Evolutionary conservation across 2,113 vertebrate genomes (phyloP).

Genomic region (Chunga burmeisteri): DNA sequence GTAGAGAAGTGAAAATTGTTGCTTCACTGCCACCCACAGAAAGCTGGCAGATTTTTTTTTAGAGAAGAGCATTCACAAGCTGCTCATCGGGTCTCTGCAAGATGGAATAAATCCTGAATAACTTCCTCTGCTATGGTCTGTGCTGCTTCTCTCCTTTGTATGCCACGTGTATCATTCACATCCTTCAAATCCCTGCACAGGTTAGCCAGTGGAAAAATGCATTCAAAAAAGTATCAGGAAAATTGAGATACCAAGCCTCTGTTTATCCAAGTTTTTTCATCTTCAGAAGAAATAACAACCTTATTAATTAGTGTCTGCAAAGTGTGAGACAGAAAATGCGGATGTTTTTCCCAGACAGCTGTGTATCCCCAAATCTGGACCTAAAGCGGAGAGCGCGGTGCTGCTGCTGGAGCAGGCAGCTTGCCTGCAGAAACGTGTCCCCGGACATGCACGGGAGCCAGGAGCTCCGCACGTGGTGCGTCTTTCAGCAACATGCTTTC

Average conservation of each 20-base stretch:
- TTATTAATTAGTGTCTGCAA: background rate
- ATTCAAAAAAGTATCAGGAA: background rate
- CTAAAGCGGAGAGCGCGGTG: fast-evolving
- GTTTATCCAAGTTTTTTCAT: background rate
- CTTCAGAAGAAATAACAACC: background rate
- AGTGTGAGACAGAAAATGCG: background rate
- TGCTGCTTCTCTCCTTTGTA: background rate
- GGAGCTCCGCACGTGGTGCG: fast-evolving
- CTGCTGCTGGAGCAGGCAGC: background rate
- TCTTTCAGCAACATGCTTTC: background rate
- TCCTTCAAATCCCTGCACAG: background rate
- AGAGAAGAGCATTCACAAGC: background rate
- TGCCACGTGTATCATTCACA: fast-evolving
- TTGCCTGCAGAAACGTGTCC: background rate
- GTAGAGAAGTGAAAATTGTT: background rate
- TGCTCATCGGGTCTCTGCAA: background rate
- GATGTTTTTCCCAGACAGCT: background rate
- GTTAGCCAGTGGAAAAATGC: background rate
- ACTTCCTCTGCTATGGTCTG: background rate
- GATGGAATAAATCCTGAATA: background rate
- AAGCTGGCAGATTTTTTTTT: background rate
- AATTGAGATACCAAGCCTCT: background rate
- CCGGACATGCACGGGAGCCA: background rate
- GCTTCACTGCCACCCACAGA: conserved; percentile 38
- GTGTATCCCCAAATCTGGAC: background rate